These are phyloP conservation scores for Poeciliopsis prolifica DNA, from an alignment of 2,113 vertebrate species.

Conservation along the genomic window DNA sequence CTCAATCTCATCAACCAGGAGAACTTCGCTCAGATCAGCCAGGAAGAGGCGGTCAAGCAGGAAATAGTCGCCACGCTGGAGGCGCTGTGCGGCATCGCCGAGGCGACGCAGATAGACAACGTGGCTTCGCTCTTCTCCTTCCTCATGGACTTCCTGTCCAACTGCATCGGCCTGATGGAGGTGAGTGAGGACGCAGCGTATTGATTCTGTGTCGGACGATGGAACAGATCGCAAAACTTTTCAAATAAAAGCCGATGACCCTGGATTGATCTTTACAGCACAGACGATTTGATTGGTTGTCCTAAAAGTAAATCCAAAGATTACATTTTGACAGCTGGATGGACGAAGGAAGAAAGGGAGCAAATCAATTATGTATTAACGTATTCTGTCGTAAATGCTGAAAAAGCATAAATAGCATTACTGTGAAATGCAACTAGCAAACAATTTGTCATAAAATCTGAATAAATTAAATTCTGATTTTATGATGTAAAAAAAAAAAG, in stretches of 20 bases:
- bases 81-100: constrained; percentile 96
- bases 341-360: too few species aligned
- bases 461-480: too few species aligned
- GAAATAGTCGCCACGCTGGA: constrained; percentile 95
- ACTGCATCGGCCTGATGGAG: constrained; percentile 98
- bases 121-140: constrained; percentile 97
- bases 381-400: neutral
- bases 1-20: constrained; percentile 98
- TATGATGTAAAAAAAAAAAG: too few species aligned
- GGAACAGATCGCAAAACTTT: too few species aligned
- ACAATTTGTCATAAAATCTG: too few species aligned
- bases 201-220: neutral
- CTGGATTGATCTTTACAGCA: too few species aligned
- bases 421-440: too few species aligned
- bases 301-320: too few species aligned
- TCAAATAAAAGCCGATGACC: too few species aligned
- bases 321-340: too few species aligned
- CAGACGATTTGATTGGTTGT: too few species aligned
- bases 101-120: constrained; percentile 98
- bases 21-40: constrained; percentile 96
- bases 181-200: constrained; percentile 24
- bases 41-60: constrained; percentile 94
- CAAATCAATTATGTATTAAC: neutral
- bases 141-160: constrained; percentile 98
- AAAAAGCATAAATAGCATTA: too few species aligned